A percentile compares a stretch with the other conserved stretches of the same genome.
Conservation (phyloP, 2,797 vertebrate species). For the Neomorphus geoffroyi region DNA sequence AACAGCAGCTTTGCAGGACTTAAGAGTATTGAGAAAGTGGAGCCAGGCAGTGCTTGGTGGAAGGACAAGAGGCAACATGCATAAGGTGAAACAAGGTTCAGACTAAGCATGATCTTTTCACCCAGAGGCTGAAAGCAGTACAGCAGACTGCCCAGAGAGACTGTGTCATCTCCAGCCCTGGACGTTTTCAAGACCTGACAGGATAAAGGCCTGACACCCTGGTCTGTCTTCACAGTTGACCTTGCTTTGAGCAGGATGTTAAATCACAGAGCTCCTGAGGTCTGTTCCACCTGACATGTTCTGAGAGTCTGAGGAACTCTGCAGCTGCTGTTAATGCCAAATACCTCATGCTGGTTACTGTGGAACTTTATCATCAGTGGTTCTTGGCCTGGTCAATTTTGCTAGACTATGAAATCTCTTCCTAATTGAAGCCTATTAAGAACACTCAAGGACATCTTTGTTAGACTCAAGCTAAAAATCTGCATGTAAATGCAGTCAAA, state of each 20-base stretch:
- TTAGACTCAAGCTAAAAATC: not conserved
- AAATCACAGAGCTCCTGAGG: not conserved
- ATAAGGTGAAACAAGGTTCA: not conserved
- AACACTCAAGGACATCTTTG: not conserved
- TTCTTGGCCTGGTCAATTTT: not conserved
- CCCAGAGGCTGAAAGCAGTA: not conserved
- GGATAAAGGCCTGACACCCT: not conserved
- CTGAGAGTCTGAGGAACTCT: not conserved
- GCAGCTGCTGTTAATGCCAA: not conserved
- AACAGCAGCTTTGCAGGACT: not conserved
- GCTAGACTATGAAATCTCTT: not conserved
- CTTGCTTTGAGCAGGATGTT: not conserved
- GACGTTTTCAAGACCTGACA: not conserved
- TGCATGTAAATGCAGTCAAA: not conserved
- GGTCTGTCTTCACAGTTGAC: not conserved
- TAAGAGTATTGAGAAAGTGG: not conserved
- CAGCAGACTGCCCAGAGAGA: not conserved
- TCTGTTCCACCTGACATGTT: not conserved
- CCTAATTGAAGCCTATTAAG: not conserved
- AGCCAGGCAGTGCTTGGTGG: not conserved
- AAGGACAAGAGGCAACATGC: not conserved
- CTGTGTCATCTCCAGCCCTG: not conserved
- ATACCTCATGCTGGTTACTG: not conserved
- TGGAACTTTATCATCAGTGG: not conserved
- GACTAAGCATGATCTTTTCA: not conserved